These are phyloP conservation scores for Timandra comae DNA, from an alignment of 2,888 invertebrate species.

Conservation along the genomic window DNA sequence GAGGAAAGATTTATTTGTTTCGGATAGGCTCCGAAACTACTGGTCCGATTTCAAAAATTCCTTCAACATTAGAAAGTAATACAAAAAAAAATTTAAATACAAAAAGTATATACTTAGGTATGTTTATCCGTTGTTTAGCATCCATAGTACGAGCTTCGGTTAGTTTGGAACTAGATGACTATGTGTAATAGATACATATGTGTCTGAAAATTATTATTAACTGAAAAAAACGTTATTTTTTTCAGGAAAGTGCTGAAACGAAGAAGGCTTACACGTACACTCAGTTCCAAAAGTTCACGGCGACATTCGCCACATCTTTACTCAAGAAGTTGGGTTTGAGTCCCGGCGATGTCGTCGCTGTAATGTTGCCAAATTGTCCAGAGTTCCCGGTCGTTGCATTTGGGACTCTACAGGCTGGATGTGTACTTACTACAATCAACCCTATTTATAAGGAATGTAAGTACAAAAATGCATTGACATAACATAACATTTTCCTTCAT, in stretches of 20 bases:
- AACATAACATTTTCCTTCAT: no score
- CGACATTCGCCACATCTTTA: conserved; percentile 79
- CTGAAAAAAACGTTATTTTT: conserved; percentile 4
- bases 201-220: not conserved
- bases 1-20: no score
- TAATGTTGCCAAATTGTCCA: conserved; percentile 84
- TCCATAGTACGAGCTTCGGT: not conserved
- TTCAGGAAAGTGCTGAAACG: conserved; percentile 64
- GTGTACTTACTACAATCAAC: conserved; percentile 84
- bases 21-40: no score
- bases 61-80: no score
- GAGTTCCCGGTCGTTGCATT: conserved; percentile 82
- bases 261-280: conserved; percentile 59
- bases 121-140: not conserved
- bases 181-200: not conserved
- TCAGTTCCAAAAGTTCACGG: conserved; percentile 72
- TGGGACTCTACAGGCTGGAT: conserved; percentile 82
- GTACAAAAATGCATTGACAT: conserved; percentile 13
- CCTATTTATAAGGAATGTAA: conserved; percentile 82
- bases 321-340: conserved; percentile 79
- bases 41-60: no score
- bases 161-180: not conserved
- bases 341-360: conserved; percentile 80
- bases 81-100: no score
- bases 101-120: no score